These are phyloP conservation scores for Syrphus vitripennis DNA, from an alignment of 2,888 invertebrate species.

Conservation along the genomic window DNA sequence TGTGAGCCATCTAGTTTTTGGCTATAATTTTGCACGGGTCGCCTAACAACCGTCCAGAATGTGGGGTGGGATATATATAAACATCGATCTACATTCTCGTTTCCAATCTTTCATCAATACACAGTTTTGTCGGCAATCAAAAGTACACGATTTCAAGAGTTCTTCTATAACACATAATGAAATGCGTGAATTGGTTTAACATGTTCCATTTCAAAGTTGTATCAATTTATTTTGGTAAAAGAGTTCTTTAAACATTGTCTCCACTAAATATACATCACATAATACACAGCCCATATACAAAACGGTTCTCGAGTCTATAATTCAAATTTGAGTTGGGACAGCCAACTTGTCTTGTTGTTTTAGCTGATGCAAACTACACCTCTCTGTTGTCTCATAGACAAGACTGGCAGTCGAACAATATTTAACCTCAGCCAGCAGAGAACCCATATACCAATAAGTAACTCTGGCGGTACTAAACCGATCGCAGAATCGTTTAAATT, in stretches of 20 bases:
- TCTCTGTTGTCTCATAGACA: slow-evolving; percentile 24
- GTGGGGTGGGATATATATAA: no score
- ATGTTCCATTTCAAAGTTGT: slow-evolving; percentile 33
- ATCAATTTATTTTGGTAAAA: slow-evolving; percentile 25
- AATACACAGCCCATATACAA: background rate
- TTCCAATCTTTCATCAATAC: no score
- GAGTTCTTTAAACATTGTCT: background rate
- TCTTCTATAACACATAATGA: slow-evolving; percentile 28
- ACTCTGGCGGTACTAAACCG: slow-evolving; percentile 13
- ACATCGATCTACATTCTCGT: no score
- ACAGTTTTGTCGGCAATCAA: background rate
- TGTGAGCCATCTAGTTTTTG: no score
- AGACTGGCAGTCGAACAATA: slow-evolving; percentile 32
- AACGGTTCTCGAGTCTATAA: slow-evolving; percentile 32
- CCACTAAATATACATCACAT: background rate
- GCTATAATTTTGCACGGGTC: no score
- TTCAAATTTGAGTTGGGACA: slow-evolving; percentile 63
- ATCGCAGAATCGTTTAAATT: slow-evolving; percentile 64
- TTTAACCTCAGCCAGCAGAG: slow-evolving; percentile 48
- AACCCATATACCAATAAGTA: slow-evolving; percentile 40
- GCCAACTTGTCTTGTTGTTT: slow-evolving; percentile 53
- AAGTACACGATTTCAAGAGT: slow-evolving; percentile 33
- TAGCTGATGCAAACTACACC: slow-evolving; percentile 24
- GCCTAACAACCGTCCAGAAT: no score
- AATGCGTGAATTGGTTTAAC: slow-evolving; percentile 45